Evolutionary conservation across 2,113 vertebrate species (phyloP), one percentile per base, ranked within the genome.

Genomic region (Pitta sordida): DNA sequence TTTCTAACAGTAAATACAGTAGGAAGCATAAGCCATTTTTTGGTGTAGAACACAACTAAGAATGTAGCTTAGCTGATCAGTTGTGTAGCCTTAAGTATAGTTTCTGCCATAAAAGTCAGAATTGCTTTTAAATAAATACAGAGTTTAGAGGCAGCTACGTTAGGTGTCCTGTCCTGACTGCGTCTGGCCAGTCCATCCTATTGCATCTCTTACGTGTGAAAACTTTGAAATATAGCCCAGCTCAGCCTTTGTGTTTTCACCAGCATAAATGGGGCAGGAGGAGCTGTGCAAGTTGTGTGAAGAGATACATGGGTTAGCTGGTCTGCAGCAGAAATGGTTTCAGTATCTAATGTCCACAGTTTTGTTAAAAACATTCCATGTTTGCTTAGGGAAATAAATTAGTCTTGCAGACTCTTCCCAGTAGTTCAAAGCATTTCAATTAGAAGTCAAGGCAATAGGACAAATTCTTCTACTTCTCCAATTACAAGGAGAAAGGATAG

Each of bases 21-120:
- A 92, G 91, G 83, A 97, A 96, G 83, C 78, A 48, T 87, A 97
- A 97, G 94, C 97, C 95, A 94, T 94, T 96, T 95, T 24, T 56
- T 29, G 87, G 62, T 36, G 36, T 44, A 44, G 71, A 83, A 74
- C 79, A 52, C 29, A 52, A 56, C 90, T 91, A 22, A 84, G 94
- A 56, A 18, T 63, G 90, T 95, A 86, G 88, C 69, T 94, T 80
- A 78, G 70, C 59, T 26, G 17, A 30, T 83, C 41, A 21, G 52
- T 56, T 88, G 27, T 5, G 22, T 88, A 73, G 60, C 87, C 91
- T 81, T 71, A 77, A 69, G 27, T 39, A 29, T 63, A 68, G 78
- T 48, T 44, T 85, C 32, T 71, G 46, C 49, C 0, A 0, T 58
- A 55, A 51, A 87, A 90, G 30, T 64, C 1, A 0, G 13, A 63